Evolutionary conservation across 2,797 vertebrate genomes (phyloP).

Genomic region (Chromis chromis): DNA sequence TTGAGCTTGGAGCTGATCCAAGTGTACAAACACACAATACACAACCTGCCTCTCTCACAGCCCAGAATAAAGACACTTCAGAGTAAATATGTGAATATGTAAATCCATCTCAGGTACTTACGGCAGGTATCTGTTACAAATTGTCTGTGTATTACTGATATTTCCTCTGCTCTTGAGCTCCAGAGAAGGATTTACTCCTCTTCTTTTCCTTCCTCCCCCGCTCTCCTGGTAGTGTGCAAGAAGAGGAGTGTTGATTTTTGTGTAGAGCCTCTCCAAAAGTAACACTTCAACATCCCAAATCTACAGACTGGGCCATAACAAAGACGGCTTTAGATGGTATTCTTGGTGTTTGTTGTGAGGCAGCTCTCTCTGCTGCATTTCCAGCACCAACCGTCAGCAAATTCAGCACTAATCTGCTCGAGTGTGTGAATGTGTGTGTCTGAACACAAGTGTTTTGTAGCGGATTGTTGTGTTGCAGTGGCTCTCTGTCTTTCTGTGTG

Average conservation of each 20-base stretch:
- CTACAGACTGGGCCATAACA: slow-evolving; percentile 31
- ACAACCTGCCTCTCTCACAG: slow-evolving; percentile 22
- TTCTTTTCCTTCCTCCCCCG: slow-evolving; percentile 12
- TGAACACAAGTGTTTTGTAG: slow-evolving; percentile 32
- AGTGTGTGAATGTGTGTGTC: slow-evolving; percentile 26
- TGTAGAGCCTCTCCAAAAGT: slow-evolving; percentile 30
- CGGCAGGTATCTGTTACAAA: slow-evolving; percentile 39
- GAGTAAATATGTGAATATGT: slow-evolving; percentile 34
- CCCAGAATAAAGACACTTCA: slow-evolving; percentile 1
- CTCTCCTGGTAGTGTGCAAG: slow-evolving; percentile 32
- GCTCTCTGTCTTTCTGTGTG: slow-evolving; percentile 12
- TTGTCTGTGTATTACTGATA: slow-evolving; percentile 3
- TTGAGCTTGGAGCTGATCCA: slow-evolving; percentile 51
- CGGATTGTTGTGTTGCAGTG: slow-evolving; percentile 9
- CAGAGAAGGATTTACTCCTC: slow-evolving; percentile 21
- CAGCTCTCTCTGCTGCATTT: slow-evolving; percentile 39
- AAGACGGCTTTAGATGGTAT: slow-evolving; percentile 46
- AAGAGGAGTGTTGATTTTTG: slow-evolving; percentile 36
- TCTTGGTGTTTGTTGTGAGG: slow-evolving; percentile 52
- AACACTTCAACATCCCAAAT: slow-evolving; percentile 42
- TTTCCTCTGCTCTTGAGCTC: slow-evolving; percentile 13
- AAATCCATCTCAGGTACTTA: slow-evolving; percentile 44
- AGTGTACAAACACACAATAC: slow-evolving; percentile 9
- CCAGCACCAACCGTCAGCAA: slow-evolving; percentile 47
- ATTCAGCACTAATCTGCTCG: slow-evolving; percentile 55